Evolutionary conservation across 2,888 invertebrate genomes (phyloP), one percentile per base, ranked within the genome.

Genomic region (Hirudinaria manillensis): DNA sequence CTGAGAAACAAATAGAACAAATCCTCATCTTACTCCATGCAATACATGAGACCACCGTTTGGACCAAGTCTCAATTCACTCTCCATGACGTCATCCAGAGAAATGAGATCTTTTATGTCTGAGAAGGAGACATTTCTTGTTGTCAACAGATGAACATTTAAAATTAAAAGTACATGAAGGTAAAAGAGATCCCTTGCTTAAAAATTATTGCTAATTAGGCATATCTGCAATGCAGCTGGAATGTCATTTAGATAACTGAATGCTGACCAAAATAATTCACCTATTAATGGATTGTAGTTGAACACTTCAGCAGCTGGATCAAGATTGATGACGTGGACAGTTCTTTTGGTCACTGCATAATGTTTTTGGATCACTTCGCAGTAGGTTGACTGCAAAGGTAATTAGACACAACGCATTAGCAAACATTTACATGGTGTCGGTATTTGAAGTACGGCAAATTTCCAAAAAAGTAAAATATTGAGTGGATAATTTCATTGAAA

Each of bases 291-390:
- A 76, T 92, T 89, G 83, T 99, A 99, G 81, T 92, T 91, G 86
- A 98, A 99, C 84, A 92, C 89, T 85, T 99, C 99, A 0, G 98
- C 97, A 0, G 99, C 99, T 0, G 99, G 99, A 86, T 99, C 99
- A 77, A 99, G 87, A 87, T 99, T 99, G 0, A 97, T 91, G 0
- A 98, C 91, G 79, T 93, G 90, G 21, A 96, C 89, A 0, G 88
- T 87, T 79, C 95, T 89, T 56, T 84, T 82, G 76, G 90, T 89
- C 79, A 91, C 91, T 76, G 90, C 89, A 16, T 91, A 93, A 86
- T 97, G 94, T 82, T 90, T 91, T 77, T 92, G 91, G 84, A 99
- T 89, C 0, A 91, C 90, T 53, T 91, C 90, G 85, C 97, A 97
- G 84, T 96, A 98, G 0, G 96, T 96, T 0, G 96, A 95, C 93